Evolutionary conservation across 2,888 invertebrate genomes (phyloP).

Genomic region (Drosophila quinaria): DNA sequence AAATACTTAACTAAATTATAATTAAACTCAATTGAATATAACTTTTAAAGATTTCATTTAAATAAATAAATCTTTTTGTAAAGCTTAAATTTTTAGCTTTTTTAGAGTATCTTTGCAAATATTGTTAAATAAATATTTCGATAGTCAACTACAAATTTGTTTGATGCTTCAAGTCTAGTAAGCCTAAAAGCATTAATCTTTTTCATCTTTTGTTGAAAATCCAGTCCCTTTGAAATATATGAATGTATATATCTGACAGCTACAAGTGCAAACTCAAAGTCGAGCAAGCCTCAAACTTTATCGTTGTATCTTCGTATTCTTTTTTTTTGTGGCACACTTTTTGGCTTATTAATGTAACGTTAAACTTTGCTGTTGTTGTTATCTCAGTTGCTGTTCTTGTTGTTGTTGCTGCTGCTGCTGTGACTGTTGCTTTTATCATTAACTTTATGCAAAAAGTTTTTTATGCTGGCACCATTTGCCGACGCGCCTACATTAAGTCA

Average conservation of each 20-base stretch:
- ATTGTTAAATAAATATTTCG: not conserved
- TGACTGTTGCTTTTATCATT: constrained; percentile 75
- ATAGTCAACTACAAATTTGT: not conserved
- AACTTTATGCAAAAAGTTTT: constrained; percentile 77
- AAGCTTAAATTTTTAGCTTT: too few species aligned
- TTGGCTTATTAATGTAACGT: constrained; percentile 77
- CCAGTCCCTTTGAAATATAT: not conserved
- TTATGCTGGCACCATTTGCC: constrained; percentile 70
- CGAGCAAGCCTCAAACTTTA: constrained; percentile 33
- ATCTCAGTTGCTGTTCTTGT: constrained; percentile 34
- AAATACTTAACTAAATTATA: too few species aligned
- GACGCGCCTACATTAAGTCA: constrained; percentile 69
- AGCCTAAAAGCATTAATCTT: not conserved
- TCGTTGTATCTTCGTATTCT: constrained; percentile 31
- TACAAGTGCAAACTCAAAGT: constrained; percentile 25
- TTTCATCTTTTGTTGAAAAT: not conserved
- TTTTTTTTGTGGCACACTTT: constrained; percentile 70
- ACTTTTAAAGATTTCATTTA: too few species aligned
- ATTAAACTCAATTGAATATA: too few species aligned
- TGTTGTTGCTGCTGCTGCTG: constrained; percentile 37
- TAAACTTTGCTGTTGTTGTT: constrained; percentile 70
- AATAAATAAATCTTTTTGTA: too few species aligned
- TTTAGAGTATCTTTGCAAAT: not conserved
- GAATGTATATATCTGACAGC: not conserved
- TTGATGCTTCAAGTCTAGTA: not conserved